Evolutionary conservation across 2,888 invertebrate genomes (phyloP), one percentile per base, ranked within the genome.

Genomic region (Dorcus parallelipipedus): DNA sequence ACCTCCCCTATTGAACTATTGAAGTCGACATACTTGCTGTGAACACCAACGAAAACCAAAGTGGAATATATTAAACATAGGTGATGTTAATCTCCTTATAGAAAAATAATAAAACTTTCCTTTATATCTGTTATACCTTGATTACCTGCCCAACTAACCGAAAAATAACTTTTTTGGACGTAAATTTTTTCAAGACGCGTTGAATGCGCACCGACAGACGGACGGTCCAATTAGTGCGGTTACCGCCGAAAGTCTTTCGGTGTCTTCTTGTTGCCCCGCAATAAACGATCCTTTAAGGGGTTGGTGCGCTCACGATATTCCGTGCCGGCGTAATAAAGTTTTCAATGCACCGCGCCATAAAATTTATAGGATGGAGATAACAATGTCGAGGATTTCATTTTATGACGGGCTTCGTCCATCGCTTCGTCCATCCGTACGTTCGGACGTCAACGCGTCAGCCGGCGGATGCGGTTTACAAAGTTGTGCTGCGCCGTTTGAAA

Each of bases 281-380:
- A 45, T 45, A 45, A 45, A 45, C 45, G 45, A 20, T 17, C 45
- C n/a, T 45, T 9, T 45, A 17, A 45, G 23, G 45, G 45, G 45
- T 45, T 45, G 45, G 45, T 45, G 23, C 45, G 45, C 23, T 23
- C 45, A 45, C 45, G 52, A 52, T 56, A 43, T 17, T 43, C 56
- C 49, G 49, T 60, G 60, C 57, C 59, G 60, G 42, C 53, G 64
- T 60, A 63, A 64, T 66, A 68, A 66, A 65, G 59, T 65, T 67
- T 68, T 68, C 67, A 68, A 68, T 68, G 64, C 63, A 42, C 62
- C 59, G 55, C 61, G 60, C 63, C 68, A 62, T 68, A 68, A 68
- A 68, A 57, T 68, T 68, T 68, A 68, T 67, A 64, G 66, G 65
- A 66, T 66, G 62, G 64, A 65, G 67, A 66, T 67, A 68, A 68